These are phyloP conservation scores for Pipa parva DNA, from an alignment of 2,113 vertebrate genomes.

Conservation along the genomic window DNA sequence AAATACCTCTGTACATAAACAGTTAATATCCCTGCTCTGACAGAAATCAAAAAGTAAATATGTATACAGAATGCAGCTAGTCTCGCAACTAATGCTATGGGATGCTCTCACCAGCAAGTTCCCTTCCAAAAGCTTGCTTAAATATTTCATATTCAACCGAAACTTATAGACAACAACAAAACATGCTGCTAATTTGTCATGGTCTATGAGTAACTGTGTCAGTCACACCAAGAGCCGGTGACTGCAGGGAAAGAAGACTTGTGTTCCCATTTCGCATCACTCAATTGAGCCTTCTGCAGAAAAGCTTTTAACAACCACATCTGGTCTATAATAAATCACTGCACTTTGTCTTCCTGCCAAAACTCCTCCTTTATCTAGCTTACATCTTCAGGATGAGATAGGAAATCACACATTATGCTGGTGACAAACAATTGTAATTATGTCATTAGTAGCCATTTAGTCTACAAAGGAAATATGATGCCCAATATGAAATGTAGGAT, in stretches of 20 bases:
- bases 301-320: slow-evolving; percentile 84
- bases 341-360: slow-evolving; percentile 87
- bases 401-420: slow-evolving; percentile 84
- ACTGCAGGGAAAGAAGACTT: slow-evolving; percentile 49
- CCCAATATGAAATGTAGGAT: slow-evolving; percentile 72
- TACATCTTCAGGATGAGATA: slow-evolving; percentile 87
- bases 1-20: no score
- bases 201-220: slow-evolving; percentile 57
- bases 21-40: no score
- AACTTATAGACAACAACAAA: slow-evolving; percentile 63
- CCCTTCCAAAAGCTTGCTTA: neutral
- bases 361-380: slow-evolving; percentile 89
- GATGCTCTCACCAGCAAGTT: neutral
- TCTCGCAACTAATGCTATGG: no score
- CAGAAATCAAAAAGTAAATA: no score
- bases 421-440: slow-evolving; percentile 94
- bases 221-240: slow-evolving; percentile 55
- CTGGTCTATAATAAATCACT: slow-evolving; percentile 87
- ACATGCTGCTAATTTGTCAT: slow-evolving; percentile 53
- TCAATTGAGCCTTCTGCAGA: slow-evolving; percentile 65
- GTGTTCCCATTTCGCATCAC: slow-evolving; percentile 60
- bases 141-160: slow-evolving; percentile 42
- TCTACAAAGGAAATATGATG: slow-evolving; percentile 69
- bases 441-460: slow-evolving; percentile 88
- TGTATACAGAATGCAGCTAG: no score